Base-by-base conservation (phyloP, 2,888 invertebrate genomes). In the Agonopterix alstromeriana region DNA sequence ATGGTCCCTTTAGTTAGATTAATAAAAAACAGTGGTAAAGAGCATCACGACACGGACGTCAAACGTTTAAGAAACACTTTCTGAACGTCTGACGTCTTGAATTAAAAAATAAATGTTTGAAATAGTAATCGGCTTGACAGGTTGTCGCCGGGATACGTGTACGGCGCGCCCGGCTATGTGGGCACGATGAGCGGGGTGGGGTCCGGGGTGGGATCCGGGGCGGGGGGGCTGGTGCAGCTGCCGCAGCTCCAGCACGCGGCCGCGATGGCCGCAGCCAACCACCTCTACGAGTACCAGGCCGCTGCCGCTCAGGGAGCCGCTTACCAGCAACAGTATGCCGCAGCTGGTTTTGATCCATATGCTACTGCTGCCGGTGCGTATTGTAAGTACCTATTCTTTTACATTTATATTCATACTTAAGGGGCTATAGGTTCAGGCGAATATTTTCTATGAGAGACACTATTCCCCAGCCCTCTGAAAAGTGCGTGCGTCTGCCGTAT, bases 251-350 rank as follows among this genome's bases (percentile, higher is more conserved):
- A 92, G 64, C 93, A 93, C 70, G 94, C 94, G 0, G 94, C 94
- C 8, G 94, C 94, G 0, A 90, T 94, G 48, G 94, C 94, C 9
- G 94, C 94, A 0, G 94, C 94, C n/a, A 93, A 93, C 65, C 94
- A 95, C 70, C 92, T 95, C 70, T 95, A 95, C 73, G 94, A 95
- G 84, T 95, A 95, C 79, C 95, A 95, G 68, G 92, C 92, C 10
- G 93, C 93, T 0, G 93, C 93, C 3, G 94, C 94, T 2, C 94
- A 94, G 42, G 91, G 91, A 5, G 90, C 91, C 8, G 92, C 92
- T 77, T 94, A 93, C 68, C 93, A 93, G 48, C 93, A 93, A 55
- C 93, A 94, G 61, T 93, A 94, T 64, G 92, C 94, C 50, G 91
- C 94, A 48, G 93, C 93, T 57, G 93, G 94, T 52, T 93, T 94